Conservation (phyloP, 1,140 invertebrate species). For the Tachypleus tridentatus region DNA sequence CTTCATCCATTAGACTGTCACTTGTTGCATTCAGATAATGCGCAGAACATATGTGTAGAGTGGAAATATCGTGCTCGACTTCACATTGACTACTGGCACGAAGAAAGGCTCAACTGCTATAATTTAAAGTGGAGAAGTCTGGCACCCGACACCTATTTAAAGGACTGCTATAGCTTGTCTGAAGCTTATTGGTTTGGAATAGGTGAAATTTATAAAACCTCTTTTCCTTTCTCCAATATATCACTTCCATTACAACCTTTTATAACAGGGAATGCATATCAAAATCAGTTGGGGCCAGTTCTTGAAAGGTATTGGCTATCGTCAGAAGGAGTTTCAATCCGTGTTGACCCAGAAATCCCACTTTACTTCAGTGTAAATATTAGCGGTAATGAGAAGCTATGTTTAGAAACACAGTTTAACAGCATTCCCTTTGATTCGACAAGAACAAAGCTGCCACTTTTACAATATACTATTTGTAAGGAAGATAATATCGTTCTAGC, state of each 20-base stretch:
- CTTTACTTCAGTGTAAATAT: slow-evolving; percentile 46
- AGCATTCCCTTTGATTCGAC: slow-evolving; percentile 49
- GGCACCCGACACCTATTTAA: slow-evolving; percentile 43
- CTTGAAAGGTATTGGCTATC: slow-evolving; percentile 70
- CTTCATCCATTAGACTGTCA: slow-evolving; percentile 9
- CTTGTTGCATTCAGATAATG: slow-evolving; percentile 8
- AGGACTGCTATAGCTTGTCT: slow-evolving; percentile 65
- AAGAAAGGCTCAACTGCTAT: slow-evolving; percentile 46
- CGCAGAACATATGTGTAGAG: slow-evolving; percentile 22
- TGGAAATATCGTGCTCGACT: slow-evolving; percentile 25
- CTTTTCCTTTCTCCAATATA: slow-evolving; percentile 63
- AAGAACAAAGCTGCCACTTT: slow-evolving; percentile 45
- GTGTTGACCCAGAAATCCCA: slow-evolving; percentile 59
- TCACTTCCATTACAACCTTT: slow-evolving; percentile 59
- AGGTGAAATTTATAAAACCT: slow-evolving; percentile 56
- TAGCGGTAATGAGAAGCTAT: slow-evolving; percentile 46
- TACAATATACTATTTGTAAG: not conserved
- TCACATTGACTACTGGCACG: slow-evolving; percentile 17
- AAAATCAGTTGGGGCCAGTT: slow-evolving; percentile 61
- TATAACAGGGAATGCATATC: slow-evolving; percentile 53
- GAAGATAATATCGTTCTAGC: not conserved
- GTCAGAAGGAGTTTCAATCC: slow-evolving; percentile 65
- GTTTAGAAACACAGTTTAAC: slow-evolving; percentile 57
- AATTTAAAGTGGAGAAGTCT: slow-evolving; percentile 63
- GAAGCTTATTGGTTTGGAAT: slow-evolving; percentile 39